Evolutionary conservation across 92 coral and sea anemone genomes (phyloP), one percentile per base, ranked within the genome.

Genomic region (Heteractis magnifica): DNA sequence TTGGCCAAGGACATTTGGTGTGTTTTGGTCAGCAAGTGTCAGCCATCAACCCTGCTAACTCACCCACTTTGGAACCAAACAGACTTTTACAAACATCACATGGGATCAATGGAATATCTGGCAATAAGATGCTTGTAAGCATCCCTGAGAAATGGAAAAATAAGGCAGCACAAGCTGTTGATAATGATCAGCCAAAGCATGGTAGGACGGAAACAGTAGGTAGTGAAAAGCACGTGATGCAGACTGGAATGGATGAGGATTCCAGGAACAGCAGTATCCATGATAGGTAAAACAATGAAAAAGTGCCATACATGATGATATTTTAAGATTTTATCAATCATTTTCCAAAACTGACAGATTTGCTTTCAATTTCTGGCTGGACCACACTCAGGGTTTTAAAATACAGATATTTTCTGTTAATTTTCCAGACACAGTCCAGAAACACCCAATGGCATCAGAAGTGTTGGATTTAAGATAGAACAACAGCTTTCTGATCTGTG

Each of bases 1-100:
- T 92, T 64, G 99, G 99, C 14, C 99, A 94, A 86, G 99, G 99
- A 0, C 92, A 94, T 51, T 85, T 97, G 74, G 86, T 97, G 50
- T 90, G 94, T 65, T 94, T 97, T 81, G 99, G 98, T 18, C 79
- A 87, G 56, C 48, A 92, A 65, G 77, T 85, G 10, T 84, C 86
- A 21, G 13, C 60, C 49, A 79, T 26, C 44, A 78, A 49, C 56
- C 6, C 62, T 34, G 10, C 75, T 44, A 51, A 60, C 19, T 73
- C 86, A 14, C 79, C 86, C 13, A 82, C 34, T 34, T 1, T 71
- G 4, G 85, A 82, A 72, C n/a, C 50, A 20, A 71, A 14, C n/a
- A 51, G 79, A n/a, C 52, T 71, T 52, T 16, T 20, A 56, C 85
- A 26, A 49, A 15, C 55, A 15, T 16, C 55, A 12, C n/a, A 41